Base-by-base conservation (phyloP, 1,140 invertebrate genomes). In the Tetramorium alpestre region DNA sequence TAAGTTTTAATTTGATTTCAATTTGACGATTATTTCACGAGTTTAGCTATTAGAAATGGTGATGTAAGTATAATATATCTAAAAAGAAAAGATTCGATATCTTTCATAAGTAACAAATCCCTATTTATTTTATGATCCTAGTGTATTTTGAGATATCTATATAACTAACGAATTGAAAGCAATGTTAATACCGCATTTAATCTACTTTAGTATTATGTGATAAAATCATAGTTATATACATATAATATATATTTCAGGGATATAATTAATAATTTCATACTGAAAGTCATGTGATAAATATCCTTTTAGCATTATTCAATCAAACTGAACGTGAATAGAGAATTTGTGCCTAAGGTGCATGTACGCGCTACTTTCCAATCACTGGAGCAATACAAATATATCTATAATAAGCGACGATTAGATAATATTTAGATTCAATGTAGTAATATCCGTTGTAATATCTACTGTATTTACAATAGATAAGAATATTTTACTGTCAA, bases 361-460 rank as follows among this genome's bases (percentile, higher is more conserved):
- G 54, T 72, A 65, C n/a, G 60, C 56, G 60, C 49, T 85, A 51
- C 54, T 58, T 78, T 77, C 38, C 41, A 41, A 64, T 89, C 80
- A 81, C 56, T 84, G 73, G 18, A 91, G 90, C 90, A 91, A 91
- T 91, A 91, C 49, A 84, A 91, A 91, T 91, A 87, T 54, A 91
- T 47, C 65, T 89, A 44, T 72, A 78, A 86, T 64, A 88, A 49
- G 73, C 25, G 60, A 22, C 75, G 47, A 64, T 88, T 88, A 91
- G 54, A 72, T 49, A 65, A 75, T 73, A 88, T 25, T 85, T 84
- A 54, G 81, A 88, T 76, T 49, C 58, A 22, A 54, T 16, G 33
- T 67, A 51, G n/a, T 13, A 7, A 72, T 47, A 38, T 51, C 28
- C 22, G n/a, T 33, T 18, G 4, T 81, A 81, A 81, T 56, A 81